These are phyloP conservation scores for Sphecodes monilicornis DNA, from an alignment of 2,888 invertebrate species.

Conservation along the genomic window DNA sequence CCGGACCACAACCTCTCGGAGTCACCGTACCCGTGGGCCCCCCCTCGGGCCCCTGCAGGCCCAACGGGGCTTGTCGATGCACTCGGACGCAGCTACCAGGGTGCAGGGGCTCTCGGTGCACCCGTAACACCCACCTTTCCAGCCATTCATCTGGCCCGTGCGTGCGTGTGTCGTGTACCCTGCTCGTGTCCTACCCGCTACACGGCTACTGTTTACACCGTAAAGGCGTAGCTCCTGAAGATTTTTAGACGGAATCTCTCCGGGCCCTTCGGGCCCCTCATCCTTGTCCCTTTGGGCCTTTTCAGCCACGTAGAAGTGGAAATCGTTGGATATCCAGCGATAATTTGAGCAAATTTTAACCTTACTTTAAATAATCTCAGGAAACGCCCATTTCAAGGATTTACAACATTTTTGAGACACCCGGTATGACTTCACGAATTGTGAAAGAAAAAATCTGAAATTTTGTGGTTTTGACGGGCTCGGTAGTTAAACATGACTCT, in stretches of 20 bases:
- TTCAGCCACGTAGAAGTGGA: not conserved
- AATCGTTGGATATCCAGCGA: not conserved
- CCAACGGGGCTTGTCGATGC: not conserved
- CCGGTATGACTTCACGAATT: too few relatives aligned
- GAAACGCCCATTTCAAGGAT: too few relatives aligned
- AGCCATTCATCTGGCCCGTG: slow-evolving; percentile 74
- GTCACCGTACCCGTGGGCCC: slow-evolving; percentile 37
- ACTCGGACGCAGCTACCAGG: not conserved
- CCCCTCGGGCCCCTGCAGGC: not conserved
- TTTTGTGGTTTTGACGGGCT: too few relatives aligned
- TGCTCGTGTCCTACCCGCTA: slow-evolving; percentile 67
- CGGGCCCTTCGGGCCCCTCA: not conserved
- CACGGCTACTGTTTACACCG: slow-evolving; percentile 77
- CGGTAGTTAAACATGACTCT: too few relatives aligned
- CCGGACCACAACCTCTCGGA: slow-evolving; percentile 49
- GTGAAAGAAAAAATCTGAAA: too few relatives aligned
- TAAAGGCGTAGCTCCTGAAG: slow-evolving; percentile 49
- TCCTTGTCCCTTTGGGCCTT: not conserved
- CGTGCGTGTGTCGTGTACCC: slow-evolving; percentile 76
- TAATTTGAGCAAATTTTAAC: not conserved
- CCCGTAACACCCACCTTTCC: slow-evolving; percentile 56
- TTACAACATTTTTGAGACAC: too few relatives aligned
- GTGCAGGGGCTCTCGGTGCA: slow-evolving; percentile 40
- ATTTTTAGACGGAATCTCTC: slow-evolving; percentile 30
- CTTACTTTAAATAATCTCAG: too few relatives aligned